Conservation (phyloP, 2,888 invertebrate species). For the Actias luna region DNA sequence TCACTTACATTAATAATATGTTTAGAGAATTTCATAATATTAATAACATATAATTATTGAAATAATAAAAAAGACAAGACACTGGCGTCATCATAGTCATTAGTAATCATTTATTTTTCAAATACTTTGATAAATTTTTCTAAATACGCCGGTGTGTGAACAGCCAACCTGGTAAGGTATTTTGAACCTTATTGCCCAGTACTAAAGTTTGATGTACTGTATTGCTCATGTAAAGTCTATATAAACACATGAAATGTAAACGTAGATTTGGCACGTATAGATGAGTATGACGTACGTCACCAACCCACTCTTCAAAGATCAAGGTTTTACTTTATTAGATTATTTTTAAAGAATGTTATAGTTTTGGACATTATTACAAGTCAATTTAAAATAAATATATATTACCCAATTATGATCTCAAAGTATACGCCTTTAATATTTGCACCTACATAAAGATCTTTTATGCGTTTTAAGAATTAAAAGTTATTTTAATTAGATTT, state of each 20-base stretch:
- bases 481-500: too few species aligned
- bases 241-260: background rate
- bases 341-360: background rate
- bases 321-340: conserved; percentile 35
- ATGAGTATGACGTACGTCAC: conserved; percentile 26
- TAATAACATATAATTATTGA: background rate
- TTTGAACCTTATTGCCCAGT: background rate
- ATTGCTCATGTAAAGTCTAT: background rate
- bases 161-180: background rate
- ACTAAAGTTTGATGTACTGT: background rate
- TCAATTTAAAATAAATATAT: background rate
- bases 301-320: conserved; percentile 33
- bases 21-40: too few species aligned
- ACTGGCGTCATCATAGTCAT: background rate
- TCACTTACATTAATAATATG: too few species aligned
- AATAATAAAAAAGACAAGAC: background rate
- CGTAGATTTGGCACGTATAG: conserved; percentile 40
- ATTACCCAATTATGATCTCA: background rate
- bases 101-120: background rate
- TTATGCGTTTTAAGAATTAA: too few species aligned
- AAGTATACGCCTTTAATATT: too few species aligned
- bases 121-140: conserved; percentile 1
- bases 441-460: too few species aligned
- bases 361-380: background rate
- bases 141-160: background rate